Base-by-base conservation (phyloP, 1,140 invertebrate genomes). In the Macrostomum lignano region DNA sequence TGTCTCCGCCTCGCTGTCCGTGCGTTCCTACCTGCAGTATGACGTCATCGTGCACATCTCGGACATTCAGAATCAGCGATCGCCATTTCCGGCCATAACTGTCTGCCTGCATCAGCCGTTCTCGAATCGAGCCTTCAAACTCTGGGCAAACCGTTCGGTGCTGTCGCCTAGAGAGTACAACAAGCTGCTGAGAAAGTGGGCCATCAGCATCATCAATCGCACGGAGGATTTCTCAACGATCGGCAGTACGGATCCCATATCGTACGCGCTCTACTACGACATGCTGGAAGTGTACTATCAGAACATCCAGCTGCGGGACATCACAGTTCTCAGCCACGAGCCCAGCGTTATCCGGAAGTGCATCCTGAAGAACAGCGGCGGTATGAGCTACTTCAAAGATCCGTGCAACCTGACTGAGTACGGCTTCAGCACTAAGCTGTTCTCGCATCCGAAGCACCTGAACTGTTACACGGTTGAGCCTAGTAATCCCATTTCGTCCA, bases 131-230 rank as follows among this genome's bases (percentile, higher is more conserved):
- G 26, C 26, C 19, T 28, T 15, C 19, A 3, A 9, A 5, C 19
- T 15, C 9, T 28, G 26, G 26, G 19, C 7, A 9, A 3, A 28
- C 15, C 17, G 20, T 9, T 10, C 10, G 14, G 19, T 33, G 3
- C 20, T 33, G 4, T 33, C 32, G 9, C 32, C 32, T 13, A 33
- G 13, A n/a, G 20, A 22, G 3, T 33, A 25, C 20, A 33, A 33
- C 26, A 28, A 28, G 3, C 9, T 28, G 9, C 5, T 28, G 9
- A 3, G 9, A 28, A 28, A 28, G 15, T 7, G 9, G 4, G 26
- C 9, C 5, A 28, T 5, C 3, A 9, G 9, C 3, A 28, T 28
- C 19, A 28, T 3, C 9, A 28, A 28, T 9, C 7, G 19, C 15
- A 28, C 19, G 9, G 9, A 5, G 26, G 7, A 5, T 15, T 5